Base-by-base conservation (phyloP, 2,888 invertebrate genomes). In the Apocheima hispidaria region DNA sequence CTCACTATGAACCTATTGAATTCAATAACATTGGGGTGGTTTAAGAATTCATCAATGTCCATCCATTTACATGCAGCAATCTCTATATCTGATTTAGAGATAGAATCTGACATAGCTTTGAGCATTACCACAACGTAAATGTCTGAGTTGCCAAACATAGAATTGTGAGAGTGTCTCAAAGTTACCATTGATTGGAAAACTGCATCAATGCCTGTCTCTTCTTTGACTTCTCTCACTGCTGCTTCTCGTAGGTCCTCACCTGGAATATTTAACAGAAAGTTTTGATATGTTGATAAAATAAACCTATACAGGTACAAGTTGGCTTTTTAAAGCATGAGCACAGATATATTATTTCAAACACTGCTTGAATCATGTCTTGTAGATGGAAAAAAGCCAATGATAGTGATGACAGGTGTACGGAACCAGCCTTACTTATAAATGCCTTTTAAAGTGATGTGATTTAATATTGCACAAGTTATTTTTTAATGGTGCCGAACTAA, bases 171-270 rank as follows among this genome's bases (percentile, higher is more conserved):
- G 78, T 98, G 98, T 65, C 98, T 93, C 48, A 98, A 93, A 44
- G 95, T 94, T 1, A 98, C 85, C 62, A 98, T 88, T 16, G 96
- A 96, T 59, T 95, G 93, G 84, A 97, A 98, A 73, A 94, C 93
- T 0, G 96, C 93, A 69, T 94, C 88, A 55, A 99, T 94, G 49
- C 97, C 97, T 0, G 99, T 99, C 91, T 99, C 99, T 91, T 99
- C 99, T 54, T 94, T 90, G 0, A 98, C 96, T 91, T 99, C 99
- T 68, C 99, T 94, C 53, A 95, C 93, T 0, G 96, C 97, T 12
- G 98, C 97, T 73, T 96, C 95, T 60, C 94, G 93, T 40, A 99
- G 92, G 78, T 97, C 95, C 93, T 99, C 98, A 57, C 96, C 97
- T 97, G 78, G 46, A 89, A 85, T 58, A 9, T 23, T 7, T 28